These are phyloP conservation scores for Malurus cyaneus DNA, from an alignment of 2,113 vertebrate genomes.

Conservation along the genomic window DNA sequence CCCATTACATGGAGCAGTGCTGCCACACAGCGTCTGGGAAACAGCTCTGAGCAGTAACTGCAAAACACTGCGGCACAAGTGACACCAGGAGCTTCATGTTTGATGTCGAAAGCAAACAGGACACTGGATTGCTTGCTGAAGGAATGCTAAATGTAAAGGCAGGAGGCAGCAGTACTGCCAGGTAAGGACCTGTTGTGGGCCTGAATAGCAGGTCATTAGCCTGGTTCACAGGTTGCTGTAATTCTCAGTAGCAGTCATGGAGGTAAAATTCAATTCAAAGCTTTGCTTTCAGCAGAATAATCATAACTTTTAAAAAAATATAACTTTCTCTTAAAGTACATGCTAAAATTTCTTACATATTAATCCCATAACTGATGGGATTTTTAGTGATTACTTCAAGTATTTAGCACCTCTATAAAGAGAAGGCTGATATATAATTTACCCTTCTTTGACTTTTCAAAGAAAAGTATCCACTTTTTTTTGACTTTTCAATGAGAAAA, in stretches of 20 bases:
- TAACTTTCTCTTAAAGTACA: background rate
- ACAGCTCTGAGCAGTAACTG: background rate
- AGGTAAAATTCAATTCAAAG: background rate
- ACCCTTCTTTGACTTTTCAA: background rate
- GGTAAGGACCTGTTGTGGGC: background rate
- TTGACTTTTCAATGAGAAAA: background rate
- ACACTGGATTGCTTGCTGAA: background rate
- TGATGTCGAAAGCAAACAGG: background rate
- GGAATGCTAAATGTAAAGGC: background rate
- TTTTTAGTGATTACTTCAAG: background rate
- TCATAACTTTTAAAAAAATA: background rate
- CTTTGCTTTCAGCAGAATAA: background rate
- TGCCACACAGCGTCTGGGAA: constrained; percentile 48
- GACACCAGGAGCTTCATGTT: background rate
- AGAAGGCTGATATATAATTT: background rate
- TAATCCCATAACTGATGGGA: background rate
- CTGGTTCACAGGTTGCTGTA: background rate
- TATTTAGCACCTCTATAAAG: background rate
- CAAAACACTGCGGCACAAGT: background rate
- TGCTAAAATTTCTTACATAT: background rate
- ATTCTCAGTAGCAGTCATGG: background rate
- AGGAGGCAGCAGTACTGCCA: background rate
- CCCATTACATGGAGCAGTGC: constrained; percentile 1
- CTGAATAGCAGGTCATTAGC: background rate
- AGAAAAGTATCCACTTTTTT: background rate